A percentile compares a stretch with the other conserved stretches of the same genome.
Evolutionary conservation across 2,797 vertebrate species (phyloP).

Genomic region (Syndactyla subalaris): DNA sequence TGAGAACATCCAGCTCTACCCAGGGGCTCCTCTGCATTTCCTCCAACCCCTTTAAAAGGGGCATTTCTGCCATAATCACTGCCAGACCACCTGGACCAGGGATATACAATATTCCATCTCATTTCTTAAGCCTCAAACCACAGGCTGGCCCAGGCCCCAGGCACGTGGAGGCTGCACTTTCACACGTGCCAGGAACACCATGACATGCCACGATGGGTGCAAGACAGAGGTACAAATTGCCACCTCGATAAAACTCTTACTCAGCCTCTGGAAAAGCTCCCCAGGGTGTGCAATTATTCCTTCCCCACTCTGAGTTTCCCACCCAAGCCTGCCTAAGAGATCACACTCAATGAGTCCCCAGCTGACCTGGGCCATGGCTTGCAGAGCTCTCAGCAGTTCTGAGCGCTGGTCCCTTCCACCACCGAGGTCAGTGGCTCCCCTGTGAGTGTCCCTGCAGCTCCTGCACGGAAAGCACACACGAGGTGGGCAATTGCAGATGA

Average conservation of each 20-base stretch:
- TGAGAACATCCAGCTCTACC: accelerated
- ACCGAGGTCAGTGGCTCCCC: not conserved
- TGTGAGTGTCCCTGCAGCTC: not conserved
- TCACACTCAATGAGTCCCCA: not conserved
- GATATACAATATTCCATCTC: not conserved
- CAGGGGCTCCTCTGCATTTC: not conserved
- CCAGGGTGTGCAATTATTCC: not conserved
- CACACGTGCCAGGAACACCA: not conserved
- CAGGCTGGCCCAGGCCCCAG: not conserved
- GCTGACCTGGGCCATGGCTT: not conserved
- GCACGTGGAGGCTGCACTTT: accelerated
- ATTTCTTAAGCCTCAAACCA: not conserved
- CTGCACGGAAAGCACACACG: not conserved
- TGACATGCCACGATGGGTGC: not conserved
- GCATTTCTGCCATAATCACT: not conserved
- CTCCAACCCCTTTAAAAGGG: not conserved
- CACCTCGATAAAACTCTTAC: not conserved
- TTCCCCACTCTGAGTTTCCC: not conserved
- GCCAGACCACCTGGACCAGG: not conserved
- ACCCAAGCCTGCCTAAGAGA: not conserved
- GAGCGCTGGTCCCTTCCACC: not conserved
- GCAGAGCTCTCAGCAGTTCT: not conserved
- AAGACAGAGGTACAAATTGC: not conserved
- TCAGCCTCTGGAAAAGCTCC: not conserved
- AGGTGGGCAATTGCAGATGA: not conserved